Evolutionary conservation across 2,888 invertebrate genomes (phyloP).

Genomic region (Amblyjoppa fuscipennis): DNA sequence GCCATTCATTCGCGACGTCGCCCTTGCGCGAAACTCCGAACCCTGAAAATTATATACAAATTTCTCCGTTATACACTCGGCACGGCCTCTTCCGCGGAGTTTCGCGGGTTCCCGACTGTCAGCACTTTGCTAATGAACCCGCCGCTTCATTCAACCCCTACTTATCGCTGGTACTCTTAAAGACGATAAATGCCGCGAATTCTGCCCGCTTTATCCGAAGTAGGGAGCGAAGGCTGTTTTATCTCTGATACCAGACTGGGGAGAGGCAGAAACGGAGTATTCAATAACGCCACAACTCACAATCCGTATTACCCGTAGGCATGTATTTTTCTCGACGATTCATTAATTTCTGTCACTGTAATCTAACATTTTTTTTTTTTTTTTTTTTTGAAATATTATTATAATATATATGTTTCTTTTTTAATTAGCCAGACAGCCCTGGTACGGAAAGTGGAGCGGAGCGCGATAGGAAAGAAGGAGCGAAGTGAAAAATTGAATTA

Average conservation of each 20-base stretch:
- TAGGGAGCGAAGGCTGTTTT: constrained; percentile 43
- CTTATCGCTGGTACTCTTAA: constrained; percentile 50
- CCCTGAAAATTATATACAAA: constrained; percentile 32
- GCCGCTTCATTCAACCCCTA: constrained; percentile 33
- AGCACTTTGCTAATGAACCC: constrained; percentile 67
- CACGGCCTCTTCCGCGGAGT: constrained; percentile 16
- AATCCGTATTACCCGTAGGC: constrained; percentile 2
- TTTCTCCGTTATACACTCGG: constrained; percentile 35
- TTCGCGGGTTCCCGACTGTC: constrained; percentile 34
- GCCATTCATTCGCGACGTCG: background rate
- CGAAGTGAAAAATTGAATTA: constrained; percentile 58
- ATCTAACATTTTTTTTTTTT: constrained; percentile 23
- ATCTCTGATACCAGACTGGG: constrained; percentile 50
- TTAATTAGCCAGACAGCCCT: constrained; percentile 52
- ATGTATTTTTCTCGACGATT: constrained; percentile 25
- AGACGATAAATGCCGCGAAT: constrained; percentile 50
- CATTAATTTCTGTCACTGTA: constrained; percentile 61
- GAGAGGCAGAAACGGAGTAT: constrained; percentile 38
- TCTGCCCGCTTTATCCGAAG: constrained; percentile 6
- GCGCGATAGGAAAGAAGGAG: constrained; percentile 39
- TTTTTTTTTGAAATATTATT: background rate
- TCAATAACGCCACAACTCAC: constrained; percentile 3
- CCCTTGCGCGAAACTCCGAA: background rate
- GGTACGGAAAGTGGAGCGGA: constrained; percentile 16
- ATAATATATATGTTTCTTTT: constrained; percentile 17